A percentile compares a stretch with the other conserved stretches of the same genome.
Conservation (phyloP, 2,113 vertebrate species). For the Thryonomys swinderianus region DNA sequence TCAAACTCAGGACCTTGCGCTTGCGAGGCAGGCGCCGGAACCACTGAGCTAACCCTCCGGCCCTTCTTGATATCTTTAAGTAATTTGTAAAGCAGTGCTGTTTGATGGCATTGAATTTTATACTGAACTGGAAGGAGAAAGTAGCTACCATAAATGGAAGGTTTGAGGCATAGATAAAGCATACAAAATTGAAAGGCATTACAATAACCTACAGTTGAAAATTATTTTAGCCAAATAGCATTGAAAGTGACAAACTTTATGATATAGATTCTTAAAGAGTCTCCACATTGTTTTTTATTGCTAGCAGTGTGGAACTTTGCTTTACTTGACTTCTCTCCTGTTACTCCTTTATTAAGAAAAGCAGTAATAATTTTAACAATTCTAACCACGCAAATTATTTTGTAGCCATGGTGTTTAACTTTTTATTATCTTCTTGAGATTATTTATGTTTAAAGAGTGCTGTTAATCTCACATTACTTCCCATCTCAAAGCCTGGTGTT, state of each 20-base stretch:
- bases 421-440: neutral
- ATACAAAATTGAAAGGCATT: constrained; percentile 12
- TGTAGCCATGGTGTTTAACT: neutral
- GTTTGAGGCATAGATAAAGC: constrained; percentile 42
- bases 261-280: neutral
- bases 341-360: neutral
- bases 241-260: neutral
- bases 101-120: neutral
- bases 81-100: neutral
- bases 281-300: neutral
- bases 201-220: constrained; percentile 4
- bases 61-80: neutral
- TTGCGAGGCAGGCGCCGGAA: too few species aligned
- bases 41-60: too few species aligned
- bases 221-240: constrained; percentile 17
- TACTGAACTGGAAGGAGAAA: neutral
- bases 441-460: neutral
- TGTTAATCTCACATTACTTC: neutral
- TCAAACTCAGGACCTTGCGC: too few species aligned
- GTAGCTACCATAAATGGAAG: neutral
- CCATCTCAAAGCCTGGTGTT: neutral
- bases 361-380: neutral
- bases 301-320: neutral
- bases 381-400: neutral
- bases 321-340: neutral